Percentiles rank a stretch among this genome's conserved stretches.
Evolutionary conservation across 1,140 invertebrate genomes (phyloP).

Genomic region (Eumeta japonica): DNA sequence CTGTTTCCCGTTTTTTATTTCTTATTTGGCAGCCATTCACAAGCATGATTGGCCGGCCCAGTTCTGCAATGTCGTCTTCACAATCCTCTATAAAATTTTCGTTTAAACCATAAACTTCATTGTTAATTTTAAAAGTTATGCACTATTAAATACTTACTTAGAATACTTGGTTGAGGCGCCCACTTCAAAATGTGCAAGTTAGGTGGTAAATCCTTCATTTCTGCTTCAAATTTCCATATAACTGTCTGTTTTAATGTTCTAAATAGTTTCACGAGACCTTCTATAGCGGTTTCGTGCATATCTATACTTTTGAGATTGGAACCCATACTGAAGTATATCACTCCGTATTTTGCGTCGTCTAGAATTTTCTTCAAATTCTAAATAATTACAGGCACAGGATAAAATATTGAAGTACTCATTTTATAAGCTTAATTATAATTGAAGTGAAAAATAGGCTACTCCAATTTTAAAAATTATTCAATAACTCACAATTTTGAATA

Average conservation of each 20-base stretch:
- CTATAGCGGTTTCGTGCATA: slow-evolving; percentile 27
- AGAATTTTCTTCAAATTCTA: slow-evolving; percentile 54
- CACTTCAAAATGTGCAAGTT: slow-evolving; percentile 65
- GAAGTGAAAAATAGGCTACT: too few relatives aligned
- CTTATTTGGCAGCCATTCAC: too few relatives aligned
- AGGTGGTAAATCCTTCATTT: slow-evolving; percentile 36
- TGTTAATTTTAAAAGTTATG: too few relatives aligned
- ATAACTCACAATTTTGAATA: too few relatives aligned
- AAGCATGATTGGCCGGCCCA: too few relatives aligned
- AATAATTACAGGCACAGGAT: slow-evolving; percentile 15
- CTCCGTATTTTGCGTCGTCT: slow-evolving; percentile 52
- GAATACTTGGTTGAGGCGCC: slow-evolving; percentile 63
- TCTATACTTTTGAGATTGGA: slow-evolving; percentile 46
- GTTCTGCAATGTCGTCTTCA: too few relatives aligned
- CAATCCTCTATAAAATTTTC: too few relatives aligned
- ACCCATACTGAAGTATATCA: slow-evolving; percentile 64
- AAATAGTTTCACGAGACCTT: slow-evolving; percentile 47
- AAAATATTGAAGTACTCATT: too few relatives aligned
- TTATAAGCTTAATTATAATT: too few relatives aligned
- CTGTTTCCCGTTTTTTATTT: too few relatives aligned
- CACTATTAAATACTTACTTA: slow-evolving; percentile 37
- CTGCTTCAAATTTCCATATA: slow-evolving; percentile 57
- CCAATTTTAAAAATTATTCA: too few relatives aligned
- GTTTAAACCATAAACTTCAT: too few relatives aligned
- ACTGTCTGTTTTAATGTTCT: slow-evolving; percentile 44